Evolutionary conservation across 2,113 vertebrate genomes (phyloP), one percentile per base, ranked within the genome.

Genomic region (Callocephalon fimbriatum): DNA sequence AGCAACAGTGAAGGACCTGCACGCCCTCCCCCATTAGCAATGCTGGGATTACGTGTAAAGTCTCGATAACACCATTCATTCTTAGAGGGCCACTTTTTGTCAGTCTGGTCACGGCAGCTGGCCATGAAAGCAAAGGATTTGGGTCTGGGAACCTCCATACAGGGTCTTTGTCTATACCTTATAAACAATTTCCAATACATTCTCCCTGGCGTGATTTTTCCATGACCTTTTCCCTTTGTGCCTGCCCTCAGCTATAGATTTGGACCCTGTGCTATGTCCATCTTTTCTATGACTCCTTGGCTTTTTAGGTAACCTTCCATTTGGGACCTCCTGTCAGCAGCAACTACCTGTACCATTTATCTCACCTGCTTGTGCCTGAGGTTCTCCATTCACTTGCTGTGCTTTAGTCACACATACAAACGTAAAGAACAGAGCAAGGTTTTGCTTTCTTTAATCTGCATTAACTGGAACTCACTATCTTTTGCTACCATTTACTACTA

Each of bases 61-160:
- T 90, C 73, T 88, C 47, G 81, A 92, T 90, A 92, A 88, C 66
- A 75, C 27, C 10, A 13, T 90, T 95, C 82, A 78, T 47, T 94
- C 71, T 62, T 79, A 66, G 82, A 88, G 74, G 44, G 48, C 31
- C 53, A 79, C 58, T 86, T 93, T 78, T 91, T 93, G 77, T 92
- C 74, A 85, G 53, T 78, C 81, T 79, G 53, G 74, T 94, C 90
- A 79, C 27, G 50, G 62, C 51, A 86, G 85, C 72, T 82, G 48
- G n/a, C 56, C 71, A 71, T 86, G 80, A 86, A 93, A 91, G 88
- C 81, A 88, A 82, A 86, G 37, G 74, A 86, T 90, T 92, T 93
- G 65, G 44, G 26, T 78, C 58, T 86, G 81, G 66, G 48, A 91
- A 88, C 22, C 22, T 58, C 59, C 48, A 68, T 56, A 68, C 56